Percentiles rank a stretch among this genome's conserved stretches.
phyloP scores from a whole-genome alignment of 1,140 invertebrate genomes.

The Lamellibrachia luymesi region DNA sequence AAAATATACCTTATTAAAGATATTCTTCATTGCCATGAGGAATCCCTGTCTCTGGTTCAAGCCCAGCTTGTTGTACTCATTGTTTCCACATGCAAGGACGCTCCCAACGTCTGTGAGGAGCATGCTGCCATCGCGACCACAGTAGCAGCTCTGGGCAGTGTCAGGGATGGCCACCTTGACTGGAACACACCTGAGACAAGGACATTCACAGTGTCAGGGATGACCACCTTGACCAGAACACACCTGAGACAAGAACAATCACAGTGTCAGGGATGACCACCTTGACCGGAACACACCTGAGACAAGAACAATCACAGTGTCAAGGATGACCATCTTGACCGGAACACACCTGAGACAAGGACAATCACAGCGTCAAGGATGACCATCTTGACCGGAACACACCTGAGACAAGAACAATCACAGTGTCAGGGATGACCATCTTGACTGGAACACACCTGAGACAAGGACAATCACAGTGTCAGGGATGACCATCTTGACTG shows the following conservation, averaged over 20 bases:
- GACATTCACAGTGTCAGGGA: not conserved
- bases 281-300: not conserved
- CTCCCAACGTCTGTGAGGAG: slow-evolving; percentile 68
- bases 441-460: not conserved
- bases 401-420: not conserved
- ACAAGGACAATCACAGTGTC: not conserved
- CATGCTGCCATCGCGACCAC: slow-evolving; percentile 68
- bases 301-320: no score
- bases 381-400: no score
- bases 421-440: not conserved
- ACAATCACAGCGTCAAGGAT: no score
- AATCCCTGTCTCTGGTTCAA: slow-evolving; percentile 62
- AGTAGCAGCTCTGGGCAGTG: slow-evolving; percentile 61
- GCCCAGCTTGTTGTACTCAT: slow-evolving; percentile 71
- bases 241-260: not conserved
- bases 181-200: slow-evolving; percentile 46
- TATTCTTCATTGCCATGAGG: slow-evolving; percentile 57
- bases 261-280: not conserved
- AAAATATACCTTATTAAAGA: slow-evolving; percentile 50
- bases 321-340: no score
- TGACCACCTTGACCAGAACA: not conserved
- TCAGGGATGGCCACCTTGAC: slow-evolving; percentile 57
- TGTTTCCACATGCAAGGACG: slow-evolving; percentile 69
- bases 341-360: no score
- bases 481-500: not conserved